Percentiles rank a stretch among this genome's conserved stretches.
Conservation (phyloP, 1,140 invertebrate species). For the Aphelenchoides avenae region DNA sequence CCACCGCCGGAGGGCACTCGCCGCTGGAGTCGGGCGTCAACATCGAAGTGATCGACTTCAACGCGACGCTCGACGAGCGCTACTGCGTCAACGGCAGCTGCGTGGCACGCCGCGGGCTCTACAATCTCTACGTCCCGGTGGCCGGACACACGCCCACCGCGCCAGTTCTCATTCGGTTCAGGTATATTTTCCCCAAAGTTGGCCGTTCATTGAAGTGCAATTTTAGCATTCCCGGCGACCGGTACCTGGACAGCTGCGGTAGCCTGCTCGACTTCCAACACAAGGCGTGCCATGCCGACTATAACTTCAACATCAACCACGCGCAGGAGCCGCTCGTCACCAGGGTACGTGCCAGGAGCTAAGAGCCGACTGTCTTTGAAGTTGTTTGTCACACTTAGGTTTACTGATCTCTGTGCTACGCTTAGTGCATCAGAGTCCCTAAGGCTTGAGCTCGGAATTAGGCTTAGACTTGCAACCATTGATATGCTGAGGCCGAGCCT, state of each 20-base stretch:
- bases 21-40: not conserved
- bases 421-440: no score
- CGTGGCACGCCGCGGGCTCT: slow-evolving; percentile 40
- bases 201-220: not conserved
- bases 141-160: slow-evolving; percentile 49
- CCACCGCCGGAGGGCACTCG: not conserved
- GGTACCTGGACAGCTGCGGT: slow-evolving; percentile 42
- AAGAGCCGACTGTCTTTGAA: slow-evolving; percentile 13
- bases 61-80: slow-evolving; percentile 46
- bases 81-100: slow-evolving; percentile 52
- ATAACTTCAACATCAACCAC: not conserved
- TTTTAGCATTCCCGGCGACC: slow-evolving; percentile 32
- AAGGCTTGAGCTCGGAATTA: no score
- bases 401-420: slow-evolving; percentile 3
- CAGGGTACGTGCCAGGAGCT: slow-evolving; percentile 13
- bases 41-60: slow-evolving; percentile 35
- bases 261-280: slow-evolving; percentile 28
- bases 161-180: slow-evolving; percentile 42
- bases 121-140: slow-evolving; percentile 54
- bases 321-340: slow-evolving; percentile 8
- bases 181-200: slow-evolving; percentile 24
- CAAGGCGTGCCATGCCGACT: slow-evolving; percentile 28
- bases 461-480: no score
- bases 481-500: no score
- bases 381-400: not conserved